Percentiles rank a stretch among this genome's conserved stretches.
Evolutionary conservation across 2,113 vertebrate species (phyloP).

Genomic region (Spermophilus dauricus): DNA sequence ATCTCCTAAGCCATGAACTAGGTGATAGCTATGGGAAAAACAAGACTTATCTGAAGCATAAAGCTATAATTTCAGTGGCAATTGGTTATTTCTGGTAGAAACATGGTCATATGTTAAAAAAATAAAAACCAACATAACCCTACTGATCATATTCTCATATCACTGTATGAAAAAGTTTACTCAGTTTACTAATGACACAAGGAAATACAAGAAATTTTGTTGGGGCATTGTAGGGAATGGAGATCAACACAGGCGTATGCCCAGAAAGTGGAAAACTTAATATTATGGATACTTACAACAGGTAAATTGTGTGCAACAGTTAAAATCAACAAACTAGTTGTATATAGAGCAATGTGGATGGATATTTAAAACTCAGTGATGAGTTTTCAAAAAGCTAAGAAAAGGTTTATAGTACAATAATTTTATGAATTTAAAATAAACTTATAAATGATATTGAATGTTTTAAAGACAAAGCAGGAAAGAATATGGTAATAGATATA

Average conservation of each 20-base stretch:
- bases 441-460: not conserved
- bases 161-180: not conserved
- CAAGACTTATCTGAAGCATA: not conserved
- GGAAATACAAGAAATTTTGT: not conserved
- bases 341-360: not conserved
- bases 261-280: not conserved
- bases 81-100: not conserved
- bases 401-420: not conserved
- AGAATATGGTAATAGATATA: not conserved
- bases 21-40: not conserved
- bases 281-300: not conserved
- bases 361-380: not conserved
- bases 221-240: not conserved
- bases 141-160: not conserved
- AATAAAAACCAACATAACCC: not conserved
- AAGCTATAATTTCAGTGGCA: not conserved
- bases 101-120: not conserved
- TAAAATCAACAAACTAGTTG: not conserved
- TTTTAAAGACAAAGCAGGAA: not conserved
- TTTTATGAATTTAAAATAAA: not conserved
- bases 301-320: not conserved
- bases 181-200: not conserved
- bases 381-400: not conserved
- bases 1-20: no score
- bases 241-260: not conserved